Evolutionary conservation across 2,888 invertebrate species (phyloP), one percentile per base, ranked within the genome.

Genomic region (Drosophila demipolita): DNA sequence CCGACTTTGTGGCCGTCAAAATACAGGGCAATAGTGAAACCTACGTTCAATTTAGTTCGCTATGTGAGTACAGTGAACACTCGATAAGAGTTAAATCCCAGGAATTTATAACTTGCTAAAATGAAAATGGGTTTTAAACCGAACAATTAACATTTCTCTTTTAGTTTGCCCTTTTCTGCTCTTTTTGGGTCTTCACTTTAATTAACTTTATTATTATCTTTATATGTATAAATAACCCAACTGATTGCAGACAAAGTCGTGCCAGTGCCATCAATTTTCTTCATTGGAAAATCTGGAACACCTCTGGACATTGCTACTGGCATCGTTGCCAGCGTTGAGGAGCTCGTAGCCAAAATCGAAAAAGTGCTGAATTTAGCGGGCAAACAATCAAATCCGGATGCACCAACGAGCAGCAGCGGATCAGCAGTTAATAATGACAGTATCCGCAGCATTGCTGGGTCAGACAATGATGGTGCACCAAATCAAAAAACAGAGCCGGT

Each of bases 241-340:
- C 15, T 45, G 15, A 45, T 23, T 54, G 3, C 74, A 97, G 96
- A 96, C 92, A 96, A 96, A 92, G 94, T 96, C 81, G 96, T 96
- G 17, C 95, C 96, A 0, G 95, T 96, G 8, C 98, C 98, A 1
- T 97, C 97, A 0, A 93, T 97, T 60, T 98, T 97, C 94, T 98
- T 98, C 91, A 98, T 98, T 91, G 97, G 97, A 0, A 94, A 95
- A 63, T 95, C 95, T 89, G 98, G 98, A 0, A 94, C 95, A 0
- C 97, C 98, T 0, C 89, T 98, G 61, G 97, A 98, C 92, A 95
- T 98, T 61, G 95, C 97, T 17, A 95, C 95, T 6, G 95, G 95
- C 89, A 94, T 93, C 83, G 93, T 95, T 3, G 94, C 95, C 32
- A 92, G 94, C n/a, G 92, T 94, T 1, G 91, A 93, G 49, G 95